These are phyloP conservation scores for Lepidurus arcticus DNA, from an alignment of 1,140 invertebrate species.

Conservation along the genomic window DNA sequence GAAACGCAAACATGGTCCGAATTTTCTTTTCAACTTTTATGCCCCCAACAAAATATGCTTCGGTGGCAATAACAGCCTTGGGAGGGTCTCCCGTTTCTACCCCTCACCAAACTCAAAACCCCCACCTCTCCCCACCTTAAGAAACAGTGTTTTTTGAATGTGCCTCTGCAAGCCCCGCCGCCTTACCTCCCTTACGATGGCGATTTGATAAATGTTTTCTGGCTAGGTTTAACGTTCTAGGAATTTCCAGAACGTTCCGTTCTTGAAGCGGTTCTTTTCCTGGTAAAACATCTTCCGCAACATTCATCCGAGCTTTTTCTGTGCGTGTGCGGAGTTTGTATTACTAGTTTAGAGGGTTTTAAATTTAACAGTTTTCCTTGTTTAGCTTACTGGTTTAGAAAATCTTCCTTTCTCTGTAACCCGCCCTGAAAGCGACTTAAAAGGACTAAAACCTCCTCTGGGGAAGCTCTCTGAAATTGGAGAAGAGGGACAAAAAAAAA, in stretches of 20 bases:
- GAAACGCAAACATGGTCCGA: slow-evolving; percentile 18
- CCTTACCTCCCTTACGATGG: not conserved
- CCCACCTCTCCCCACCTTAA: not conserved
- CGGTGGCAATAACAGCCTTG: slow-evolving; percentile 3
- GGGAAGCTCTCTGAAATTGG: not conserved
- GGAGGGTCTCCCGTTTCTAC: not conserved
- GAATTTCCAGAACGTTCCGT: not conserved
- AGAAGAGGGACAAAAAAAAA: not conserved
- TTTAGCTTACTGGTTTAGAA: no score
- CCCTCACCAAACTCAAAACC: not conserved
- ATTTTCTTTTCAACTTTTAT: not conserved
- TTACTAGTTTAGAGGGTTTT: slow-evolving; percentile 3
- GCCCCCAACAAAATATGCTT: slow-evolving; percentile 9
- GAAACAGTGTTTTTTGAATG: not conserved
- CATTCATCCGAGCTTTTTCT: not conserved
- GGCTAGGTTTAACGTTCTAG: not conserved
- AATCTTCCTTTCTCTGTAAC: no score
- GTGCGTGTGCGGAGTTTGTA: slow-evolving; percentile 7
- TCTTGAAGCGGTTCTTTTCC: not conserved
- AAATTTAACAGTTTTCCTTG: not conserved
- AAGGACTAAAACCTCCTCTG: not conserved
- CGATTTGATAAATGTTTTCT: not conserved
- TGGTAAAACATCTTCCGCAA: no score
- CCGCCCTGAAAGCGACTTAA: not conserved
- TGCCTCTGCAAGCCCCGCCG: not conserved